Evolutionary conservation across 2,113 vertebrate genomes (phyloP).

Genomic region (Spea multiplicata): DNA sequence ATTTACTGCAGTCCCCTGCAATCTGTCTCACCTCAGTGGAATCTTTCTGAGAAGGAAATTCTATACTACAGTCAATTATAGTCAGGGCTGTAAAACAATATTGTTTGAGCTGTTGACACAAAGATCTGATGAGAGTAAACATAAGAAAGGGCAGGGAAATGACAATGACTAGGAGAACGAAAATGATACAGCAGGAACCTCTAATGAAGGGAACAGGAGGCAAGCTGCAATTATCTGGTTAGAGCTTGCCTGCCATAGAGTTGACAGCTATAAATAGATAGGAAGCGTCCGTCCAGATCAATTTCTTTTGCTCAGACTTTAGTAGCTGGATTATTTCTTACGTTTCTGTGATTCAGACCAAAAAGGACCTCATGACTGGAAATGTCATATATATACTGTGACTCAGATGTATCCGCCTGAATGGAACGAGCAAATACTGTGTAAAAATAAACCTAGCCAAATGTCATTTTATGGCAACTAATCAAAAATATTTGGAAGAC

Average conservation of each 20-base stretch:
- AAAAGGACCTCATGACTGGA: too few relatives aligned
- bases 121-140: conserved; percentile 37
- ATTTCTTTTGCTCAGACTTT: neutral
- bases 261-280: conserved; percentile 18
- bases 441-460: too few relatives aligned
- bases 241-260: conserved; percentile 11
- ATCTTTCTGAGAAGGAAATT: conserved; percentile 24
- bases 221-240: conserved; percentile 33
- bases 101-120: conserved; percentile 46
- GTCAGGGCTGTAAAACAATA: conserved; percentile 45
- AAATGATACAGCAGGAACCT: conserved; percentile 44
- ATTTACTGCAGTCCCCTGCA: neutral
- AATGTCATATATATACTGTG: too few relatives aligned
- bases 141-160: conserved; percentile 41
- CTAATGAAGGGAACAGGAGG: conserved; percentile 42
- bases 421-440: too few relatives aligned
- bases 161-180: conserved; percentile 39
- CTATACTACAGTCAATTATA: conserved; percentile 16
- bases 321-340: neutral
- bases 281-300: conserved; percentile 8
- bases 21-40: neutral
- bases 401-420: too few relatives aligned
- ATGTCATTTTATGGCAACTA: too few relatives aligned
- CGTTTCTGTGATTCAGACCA: neutral
- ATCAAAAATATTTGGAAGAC: too few relatives aligned